These are phyloP conservation scores for Hypolimnas misippus DNA, from an alignment of 2,888 invertebrate genomes.

Conservation along the genomic window DNA sequence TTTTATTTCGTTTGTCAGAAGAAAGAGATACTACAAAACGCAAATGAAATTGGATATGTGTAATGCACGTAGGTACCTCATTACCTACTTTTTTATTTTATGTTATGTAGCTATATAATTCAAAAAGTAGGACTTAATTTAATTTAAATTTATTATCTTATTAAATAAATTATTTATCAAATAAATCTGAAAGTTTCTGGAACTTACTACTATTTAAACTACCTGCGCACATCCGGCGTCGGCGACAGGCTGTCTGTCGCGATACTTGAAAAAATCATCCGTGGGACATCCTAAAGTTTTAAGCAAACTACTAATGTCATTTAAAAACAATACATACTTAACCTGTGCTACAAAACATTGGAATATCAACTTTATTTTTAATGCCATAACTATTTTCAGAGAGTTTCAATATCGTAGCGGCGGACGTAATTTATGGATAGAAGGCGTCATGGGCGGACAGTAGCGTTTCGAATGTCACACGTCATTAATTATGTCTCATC, in stretches of 20 bases:
- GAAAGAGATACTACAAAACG: not conserved
- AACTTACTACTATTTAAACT: slow-evolving; percentile 8
- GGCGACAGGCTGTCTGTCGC: slow-evolving; percentile 70
- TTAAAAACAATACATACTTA: slow-evolving; percentile 36
- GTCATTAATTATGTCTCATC: slow-evolving; percentile 61
- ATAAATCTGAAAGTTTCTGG: not conserved
- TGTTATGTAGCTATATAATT: too few species aligned
- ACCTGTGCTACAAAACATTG: slow-evolving; percentile 13
- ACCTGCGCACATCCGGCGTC: slow-evolving; percentile 56
- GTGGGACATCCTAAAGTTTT: slow-evolving; percentile 36
- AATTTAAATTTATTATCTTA: too few species aligned
- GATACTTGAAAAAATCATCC: slow-evolving; percentile 40
- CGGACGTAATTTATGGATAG: slow-evolving; percentile 59
- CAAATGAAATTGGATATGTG: not conserved
- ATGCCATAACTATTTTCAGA: slow-evolving; percentile 10
- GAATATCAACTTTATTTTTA: slow-evolving; percentile 33
- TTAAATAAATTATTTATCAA: not conserved
- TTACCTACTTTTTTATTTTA: too few species aligned
- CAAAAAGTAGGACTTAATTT: too few species aligned
- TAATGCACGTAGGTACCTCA: not conserved
- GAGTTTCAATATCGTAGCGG: slow-evolving; percentile 8
- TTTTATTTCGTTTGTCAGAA: not conserved
- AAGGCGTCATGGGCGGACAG: slow-evolving; percentile 59
- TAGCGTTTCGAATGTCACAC: slow-evolving; percentile 69
- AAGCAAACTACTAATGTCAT: slow-evolving; percentile 51